A percentile compares a stretch with the other conserved stretches of the same genome.
Conservation (phyloP, 2,888 invertebrate genomes). For the Ophion slaviceki region DNA sequence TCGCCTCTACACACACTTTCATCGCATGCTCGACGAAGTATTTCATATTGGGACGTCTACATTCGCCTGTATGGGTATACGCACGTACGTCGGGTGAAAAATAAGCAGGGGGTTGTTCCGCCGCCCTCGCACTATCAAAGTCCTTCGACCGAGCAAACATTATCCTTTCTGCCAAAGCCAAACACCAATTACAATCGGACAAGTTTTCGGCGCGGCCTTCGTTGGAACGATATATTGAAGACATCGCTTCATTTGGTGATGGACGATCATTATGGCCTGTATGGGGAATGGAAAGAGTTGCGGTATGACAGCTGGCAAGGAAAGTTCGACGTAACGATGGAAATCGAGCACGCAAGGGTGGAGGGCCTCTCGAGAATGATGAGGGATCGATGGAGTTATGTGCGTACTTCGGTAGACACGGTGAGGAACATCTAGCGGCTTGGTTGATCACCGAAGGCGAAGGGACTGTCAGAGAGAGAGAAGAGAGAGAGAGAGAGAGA, state of each 20-base stretch:
- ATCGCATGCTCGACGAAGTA: too few relatives aligned
- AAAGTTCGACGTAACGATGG: neutral
- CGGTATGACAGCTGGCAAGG: neutral
- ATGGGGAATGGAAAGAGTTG: neutral
- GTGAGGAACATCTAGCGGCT: too few relatives aligned
- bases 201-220: neutral
- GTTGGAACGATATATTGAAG: neutral
- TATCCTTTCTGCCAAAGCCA: constrained; percentile 23
- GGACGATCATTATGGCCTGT: neutral
- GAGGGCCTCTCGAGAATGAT: neutral
- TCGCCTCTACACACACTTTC: too few relatives aligned
- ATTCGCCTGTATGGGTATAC: too few relatives aligned
- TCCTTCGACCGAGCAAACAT: constrained; percentile 23
- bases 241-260: neutral
- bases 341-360: neutral
- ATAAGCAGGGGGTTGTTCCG: too few relatives aligned
- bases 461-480: too few relatives aligned
- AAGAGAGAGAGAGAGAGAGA: too few relatives aligned
- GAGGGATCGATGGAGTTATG: neutral
- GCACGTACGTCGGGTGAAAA: too few relatives aligned
- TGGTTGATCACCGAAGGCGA: too few relatives aligned
- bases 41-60: too few relatives aligned
- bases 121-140: too few relatives aligned
- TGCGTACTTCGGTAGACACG: too few relatives aligned
- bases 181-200: constrained; percentile 28